phyloP scores from a whole-genome alignment of 2,113 vertebrate species.

The Platysteira castanea region DNA sequence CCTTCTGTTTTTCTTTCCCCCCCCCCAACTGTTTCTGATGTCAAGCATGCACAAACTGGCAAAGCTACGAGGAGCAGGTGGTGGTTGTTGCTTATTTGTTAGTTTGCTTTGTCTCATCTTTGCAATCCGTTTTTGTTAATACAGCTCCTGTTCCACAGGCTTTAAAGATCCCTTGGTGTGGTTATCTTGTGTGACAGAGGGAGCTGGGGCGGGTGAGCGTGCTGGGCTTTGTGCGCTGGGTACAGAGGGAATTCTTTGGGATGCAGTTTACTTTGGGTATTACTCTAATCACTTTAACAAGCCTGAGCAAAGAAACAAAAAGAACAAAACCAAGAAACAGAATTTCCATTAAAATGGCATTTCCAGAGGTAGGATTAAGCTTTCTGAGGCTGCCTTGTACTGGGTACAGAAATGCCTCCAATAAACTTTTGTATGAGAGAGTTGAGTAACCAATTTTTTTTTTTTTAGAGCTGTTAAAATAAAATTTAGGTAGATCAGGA shows the following conservation, averaged over 20 bases:
- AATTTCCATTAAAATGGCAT: slow-evolving; percentile 45
- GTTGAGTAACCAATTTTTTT: not conserved
- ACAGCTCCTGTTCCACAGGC: not conserved
- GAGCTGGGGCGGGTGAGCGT: not conserved
- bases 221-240: not conserved
- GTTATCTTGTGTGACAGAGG: slow-evolving; percentile 20
- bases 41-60: not conserved
- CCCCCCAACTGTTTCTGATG: not conserved
- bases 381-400: not conserved
- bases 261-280: slow-evolving; percentile 26
- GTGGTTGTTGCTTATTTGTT: slow-evolving; percentile 13
- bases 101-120: slow-evolving; percentile 21
- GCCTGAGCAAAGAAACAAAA: slow-evolving; percentile 47
- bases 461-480: not conserved
- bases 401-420: not conserved
- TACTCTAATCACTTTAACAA: slow-evolving; percentile 53
- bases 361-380: slow-evolving; percentile 43
- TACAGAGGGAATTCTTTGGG: slow-evolving; percentile 14
- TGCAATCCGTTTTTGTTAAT: slow-evolving; percentile 1
- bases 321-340: slow-evolving; percentile 25
- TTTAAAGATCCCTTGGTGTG: not conserved
- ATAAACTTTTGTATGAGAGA: not conserved
- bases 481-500: not conserved
- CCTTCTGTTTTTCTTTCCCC: not conserved
- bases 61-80: slow-evolving; percentile 22